Base-by-base conservation (phyloP, 2,888 invertebrate species). In the Salticus scenicus region DNA sequence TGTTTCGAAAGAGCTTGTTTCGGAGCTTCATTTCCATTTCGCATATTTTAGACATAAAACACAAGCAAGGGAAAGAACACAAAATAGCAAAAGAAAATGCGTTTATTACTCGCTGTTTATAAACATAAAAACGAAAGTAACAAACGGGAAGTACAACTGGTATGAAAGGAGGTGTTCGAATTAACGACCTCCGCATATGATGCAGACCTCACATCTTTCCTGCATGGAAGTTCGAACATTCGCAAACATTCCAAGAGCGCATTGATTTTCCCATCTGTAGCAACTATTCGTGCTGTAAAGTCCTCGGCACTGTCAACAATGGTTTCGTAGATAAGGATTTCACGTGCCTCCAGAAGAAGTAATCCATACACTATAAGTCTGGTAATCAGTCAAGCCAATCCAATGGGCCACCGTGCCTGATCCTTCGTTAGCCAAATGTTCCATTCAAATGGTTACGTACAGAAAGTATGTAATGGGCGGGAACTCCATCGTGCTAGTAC, bases 151-250 rank as follows among this genome's bases (percentile, higher is more conserved):
- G 5, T 7, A 37, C 37, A 10, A 37, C 10, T 10, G 37, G 4
- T 10, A 37, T 12, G 10, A 5, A 10, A 47, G 47, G 2, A 47
- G 47, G n/a, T 47, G 47, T n/a, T 27, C 42, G 47, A 71, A 71
- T 33, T 37, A 10, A 63, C 63, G 12, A 64, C n/a, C n/a, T 0
- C n/a, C 8, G 42, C 17, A 14, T 28, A n/a, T 28, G 17, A 64
- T n/a, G 17, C 28, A 64, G 24, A 17, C 28, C 28, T 64, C n/a
- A 2, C 28, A 66, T 75, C 1, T 27, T n/a, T 17, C n/a, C 0
- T 28, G 27, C 64, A 75, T 66, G 27, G 64, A 75, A 64, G 64
- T 27, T 17, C 74, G 0, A 66, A 27, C n/a, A 8, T 75, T 75
- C 24, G 20, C 28, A 28, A 75, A 64, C 41, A 41, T 42, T 28